Evolutionary conservation across 2,113 vertebrate species (phyloP).

Genomic region (Pterocles gutturalis): DNA sequence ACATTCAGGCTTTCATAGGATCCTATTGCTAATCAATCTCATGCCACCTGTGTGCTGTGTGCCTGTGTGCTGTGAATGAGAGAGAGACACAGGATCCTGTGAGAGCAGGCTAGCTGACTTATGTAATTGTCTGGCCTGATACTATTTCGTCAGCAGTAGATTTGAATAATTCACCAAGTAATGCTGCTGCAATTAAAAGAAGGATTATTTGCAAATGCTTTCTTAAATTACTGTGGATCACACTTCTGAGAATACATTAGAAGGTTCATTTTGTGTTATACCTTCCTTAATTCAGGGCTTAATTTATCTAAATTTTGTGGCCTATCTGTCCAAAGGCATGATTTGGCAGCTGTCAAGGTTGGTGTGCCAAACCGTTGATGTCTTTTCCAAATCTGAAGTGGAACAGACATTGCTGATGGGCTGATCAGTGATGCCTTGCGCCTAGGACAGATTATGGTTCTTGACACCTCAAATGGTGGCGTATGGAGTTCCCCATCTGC

Average conservation of each 20-base stretch:
- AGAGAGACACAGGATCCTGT: neutral
- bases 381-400: neutral
- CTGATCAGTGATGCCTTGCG: fast-evolving
- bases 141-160: neutral
- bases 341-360: neutral
- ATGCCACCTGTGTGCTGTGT: neutral
- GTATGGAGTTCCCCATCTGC: neutral
- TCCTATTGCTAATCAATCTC: neutral
- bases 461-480: fast-evolving
- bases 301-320: neutral
- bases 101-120: neutral
- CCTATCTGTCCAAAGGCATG: neutral
- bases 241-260: neutral
- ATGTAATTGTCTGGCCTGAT: neutral
- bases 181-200: slow-evolving; percentile 7
- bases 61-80: neutral
- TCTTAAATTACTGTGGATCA: neutral
- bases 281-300: slow-evolving; percentile 15
- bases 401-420: neutral
- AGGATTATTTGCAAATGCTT: neutral
- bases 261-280: neutral
- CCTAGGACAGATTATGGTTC: neutral
- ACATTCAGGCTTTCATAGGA: neutral
- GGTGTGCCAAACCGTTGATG: neutral
- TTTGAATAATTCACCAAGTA: neutral